These are phyloP conservation scores for Subanguina moxae DNA, from an alignment of 1,140 invertebrate species.

Conservation along the genomic window DNA sequence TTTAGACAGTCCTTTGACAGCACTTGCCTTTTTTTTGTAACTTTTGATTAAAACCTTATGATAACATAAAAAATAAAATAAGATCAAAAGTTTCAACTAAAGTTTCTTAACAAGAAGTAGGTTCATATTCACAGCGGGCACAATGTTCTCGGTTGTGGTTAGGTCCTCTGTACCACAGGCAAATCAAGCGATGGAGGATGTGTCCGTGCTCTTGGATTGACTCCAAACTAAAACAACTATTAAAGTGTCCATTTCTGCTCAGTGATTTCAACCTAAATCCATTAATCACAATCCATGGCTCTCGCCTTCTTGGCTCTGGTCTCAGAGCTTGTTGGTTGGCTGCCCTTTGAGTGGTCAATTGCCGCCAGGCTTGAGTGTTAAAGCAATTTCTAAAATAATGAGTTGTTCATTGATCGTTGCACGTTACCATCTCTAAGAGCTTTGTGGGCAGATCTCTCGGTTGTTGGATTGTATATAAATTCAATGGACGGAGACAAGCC, in stretches of 20 bases:
- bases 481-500: too few species aligned
- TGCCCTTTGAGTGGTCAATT: not conserved
- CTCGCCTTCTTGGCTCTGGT: constrained; percentile 11
- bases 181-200: constrained; percentile 26
- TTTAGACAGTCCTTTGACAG: too few species aligned
- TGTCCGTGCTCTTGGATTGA: constrained; percentile 12
- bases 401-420: not conserved
- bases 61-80: too few species aligned
- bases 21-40: too few species aligned
- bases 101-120: constrained; percentile 24
- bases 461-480: too few species aligned
- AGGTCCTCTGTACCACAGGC: constrained; percentile 31
- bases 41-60: too few species aligned
- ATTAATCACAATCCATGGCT: constrained; percentile 35
- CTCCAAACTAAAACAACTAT: not conserved
- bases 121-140: constrained; percentile 32
- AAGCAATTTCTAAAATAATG: constrained; percentile 28
- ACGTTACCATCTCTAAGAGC: constrained; percentile 6
- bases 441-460: too few species aligned
- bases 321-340: constrained; percentile 4
- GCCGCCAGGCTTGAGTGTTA: constrained; percentile 19
- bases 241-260: too few species aligned
- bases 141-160: constrained; percentile 25
- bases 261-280: constrained; percentile 3
- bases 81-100: not conserved